Conservation (phyloP, 2,888 invertebrate species). For the Conus canariensis region DNA sequence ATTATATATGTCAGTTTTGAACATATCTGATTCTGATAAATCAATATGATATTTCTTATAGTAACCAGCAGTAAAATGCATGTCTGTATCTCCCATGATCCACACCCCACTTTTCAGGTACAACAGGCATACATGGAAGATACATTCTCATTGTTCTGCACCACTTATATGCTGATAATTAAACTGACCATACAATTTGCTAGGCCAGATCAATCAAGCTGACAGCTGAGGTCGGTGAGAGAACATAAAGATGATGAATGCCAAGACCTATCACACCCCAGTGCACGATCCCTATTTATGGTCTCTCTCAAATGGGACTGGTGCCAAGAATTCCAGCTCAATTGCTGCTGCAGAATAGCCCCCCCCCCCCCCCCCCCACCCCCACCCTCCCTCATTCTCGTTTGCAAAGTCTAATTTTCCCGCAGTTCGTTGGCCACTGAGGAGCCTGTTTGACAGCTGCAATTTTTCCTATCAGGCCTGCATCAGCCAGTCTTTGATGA, state of each 20-base stretch:
- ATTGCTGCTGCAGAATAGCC: neutral
- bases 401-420: constrained; percentile 38
- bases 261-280: neutral
- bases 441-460: constrained; percentile 36
- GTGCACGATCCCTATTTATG: constrained; percentile 11
- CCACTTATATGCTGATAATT: neutral
- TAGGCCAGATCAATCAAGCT: neutral
- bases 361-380: too few relatives aligned
- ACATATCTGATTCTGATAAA: too few relatives aligned
- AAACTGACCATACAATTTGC: constrained; percentile 9
- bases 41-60: too few relatives aligned
- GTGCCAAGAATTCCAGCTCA: too few relatives aligned
- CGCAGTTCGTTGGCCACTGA: constrained; percentile 32
- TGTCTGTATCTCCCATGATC: too few relatives aligned
- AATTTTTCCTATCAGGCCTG: constrained; percentile 35
- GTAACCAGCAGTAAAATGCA: too few relatives aligned
- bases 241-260: neutral
- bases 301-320: neutral
- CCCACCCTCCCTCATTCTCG: neutral
- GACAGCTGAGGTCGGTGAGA: neutral
- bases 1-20: too few relatives aligned
- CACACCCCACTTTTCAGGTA: too few relatives aligned
- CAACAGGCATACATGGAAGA: too few relatives aligned
- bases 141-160: too few relatives aligned
- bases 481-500: constrained; percentile 24